Conservation (phyloP, 2,113 vertebrate species). For the Cnemophilus loriae region DNA sequence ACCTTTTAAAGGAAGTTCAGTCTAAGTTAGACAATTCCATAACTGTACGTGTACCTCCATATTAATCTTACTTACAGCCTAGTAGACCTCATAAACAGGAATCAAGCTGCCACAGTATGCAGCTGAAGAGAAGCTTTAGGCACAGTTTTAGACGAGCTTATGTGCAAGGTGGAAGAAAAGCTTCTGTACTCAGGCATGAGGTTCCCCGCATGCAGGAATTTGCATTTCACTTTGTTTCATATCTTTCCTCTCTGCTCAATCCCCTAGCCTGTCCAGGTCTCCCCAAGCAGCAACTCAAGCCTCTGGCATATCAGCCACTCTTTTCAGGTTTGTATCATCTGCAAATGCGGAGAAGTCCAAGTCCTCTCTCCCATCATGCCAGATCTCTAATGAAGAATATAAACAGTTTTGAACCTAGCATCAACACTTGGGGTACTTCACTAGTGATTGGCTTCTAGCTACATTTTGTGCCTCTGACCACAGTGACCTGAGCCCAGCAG, state of each 20-base stretch:
- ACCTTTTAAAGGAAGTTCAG: conserved; percentile 2
- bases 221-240: not conserved
- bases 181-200: not conserved
- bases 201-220: not conserved
- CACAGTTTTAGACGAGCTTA: not conserved
- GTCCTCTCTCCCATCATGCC: not conserved
- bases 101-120: not conserved
- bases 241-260: not conserved
- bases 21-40: not conserved
- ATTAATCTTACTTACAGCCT: conserved; percentile 16
- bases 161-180: not conserved
- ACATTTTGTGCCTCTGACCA: not conserved
- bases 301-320: not conserved
- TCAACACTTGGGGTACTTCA: not conserved
- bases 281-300: not conserved
- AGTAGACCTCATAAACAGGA: not conserved
- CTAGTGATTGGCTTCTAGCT: not conserved
- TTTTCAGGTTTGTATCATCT: not conserved
- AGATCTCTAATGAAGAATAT: not conserved
- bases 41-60: not conserved
- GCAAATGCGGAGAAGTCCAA: not conserved
- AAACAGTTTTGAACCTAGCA: not conserved
- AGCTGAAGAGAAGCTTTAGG: not conserved
- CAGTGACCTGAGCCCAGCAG: not conserved
- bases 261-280: not conserved